Evolutionary conservation across 2,888 invertebrate species (phyloP).

Genomic region (Chelonus formosanus): DNA sequence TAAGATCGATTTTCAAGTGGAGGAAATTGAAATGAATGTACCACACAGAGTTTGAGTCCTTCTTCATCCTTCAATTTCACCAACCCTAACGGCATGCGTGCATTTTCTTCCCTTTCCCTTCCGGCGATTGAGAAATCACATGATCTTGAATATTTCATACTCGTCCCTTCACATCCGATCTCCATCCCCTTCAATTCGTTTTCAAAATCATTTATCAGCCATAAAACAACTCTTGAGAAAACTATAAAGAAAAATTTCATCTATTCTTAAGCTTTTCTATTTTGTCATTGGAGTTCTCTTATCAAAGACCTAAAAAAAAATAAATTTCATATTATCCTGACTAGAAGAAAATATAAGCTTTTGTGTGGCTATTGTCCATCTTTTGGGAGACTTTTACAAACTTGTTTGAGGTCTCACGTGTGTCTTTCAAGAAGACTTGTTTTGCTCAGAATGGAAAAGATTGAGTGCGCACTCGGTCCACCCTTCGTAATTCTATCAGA

Average conservation of each 20-base stretch:
- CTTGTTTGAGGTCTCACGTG: too few species aligned
- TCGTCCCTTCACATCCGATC: not conserved
- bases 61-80: slow-evolving; percentile 60
- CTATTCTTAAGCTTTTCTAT: slow-evolving; percentile 34
- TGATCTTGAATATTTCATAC: slow-evolving; percentile 32
- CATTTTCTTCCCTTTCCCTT: slow-evolving; percentile 18
- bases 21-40: slow-evolving; percentile 62
- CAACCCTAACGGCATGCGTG: slow-evolving; percentile 22
- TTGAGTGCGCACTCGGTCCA: slow-evolving; percentile 1
- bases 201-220: slow-evolving; percentile 6
- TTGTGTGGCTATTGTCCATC: slow-evolving; percentile 29
- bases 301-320: slow-evolving; percentile 41
- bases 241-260: slow-evolving; percentile 1
- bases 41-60: slow-evolving; percentile 11
- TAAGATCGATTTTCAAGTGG: slow-evolving; percentile 44
- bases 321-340: slow-evolving; percentile 51
- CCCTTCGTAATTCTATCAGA: slow-evolving; percentile 61
- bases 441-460: slow-evolving; percentile 2
- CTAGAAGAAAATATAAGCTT: slow-evolving; percentile 49
- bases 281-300: slow-evolving; percentile 53
- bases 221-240: not conserved
- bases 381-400: not conserved
- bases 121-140: slow-evolving; percentile 29
- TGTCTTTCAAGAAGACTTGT: slow-evolving; percentile 1
- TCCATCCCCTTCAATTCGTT: slow-evolving; percentile 1